These are phyloP conservation scores for Ageneiosus marmoratus DNA, from an alignment of 2,113 vertebrate species.

Conservation along the genomic window DNA sequence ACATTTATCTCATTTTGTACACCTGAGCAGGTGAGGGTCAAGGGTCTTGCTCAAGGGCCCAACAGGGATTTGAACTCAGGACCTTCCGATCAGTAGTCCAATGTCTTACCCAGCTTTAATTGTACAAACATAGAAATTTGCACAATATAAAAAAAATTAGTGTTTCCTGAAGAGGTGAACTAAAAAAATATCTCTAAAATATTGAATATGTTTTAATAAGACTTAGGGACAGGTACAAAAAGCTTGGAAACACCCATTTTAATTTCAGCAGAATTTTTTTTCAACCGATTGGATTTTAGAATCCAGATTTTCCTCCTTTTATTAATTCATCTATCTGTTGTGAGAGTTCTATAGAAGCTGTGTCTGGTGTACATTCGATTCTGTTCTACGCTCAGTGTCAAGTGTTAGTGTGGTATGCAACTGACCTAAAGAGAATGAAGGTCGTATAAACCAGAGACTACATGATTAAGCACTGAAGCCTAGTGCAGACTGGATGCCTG, in stretches of 20 bases:
- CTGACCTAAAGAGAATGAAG: conserved; percentile 66
- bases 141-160: no score
- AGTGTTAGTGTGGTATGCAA: conserved; percentile 23
- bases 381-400: not conserved
- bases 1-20: no score
- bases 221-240: not conserved
- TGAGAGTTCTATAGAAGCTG: not conserved
- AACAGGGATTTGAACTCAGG: no score
- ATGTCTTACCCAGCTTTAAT: no score
- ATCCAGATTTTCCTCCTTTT: not conserved
- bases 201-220: not conserved
- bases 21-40: no score
- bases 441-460: conserved; percentile 60
- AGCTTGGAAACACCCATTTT: not conserved
- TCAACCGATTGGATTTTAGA: not conserved
- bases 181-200: not conserved
- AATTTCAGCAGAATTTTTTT: not conserved
- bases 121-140: not conserved
- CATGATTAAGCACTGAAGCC: conserved; percentile 44
- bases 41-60: no score
- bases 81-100: no score
- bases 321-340: not conserved
- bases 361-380: not conserved
- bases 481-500: conserved; percentile 54
- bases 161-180: not conserved